Conservation (phyloP, 2,797 vertebrate species). For the Aplochiton taeniatus region DNA sequence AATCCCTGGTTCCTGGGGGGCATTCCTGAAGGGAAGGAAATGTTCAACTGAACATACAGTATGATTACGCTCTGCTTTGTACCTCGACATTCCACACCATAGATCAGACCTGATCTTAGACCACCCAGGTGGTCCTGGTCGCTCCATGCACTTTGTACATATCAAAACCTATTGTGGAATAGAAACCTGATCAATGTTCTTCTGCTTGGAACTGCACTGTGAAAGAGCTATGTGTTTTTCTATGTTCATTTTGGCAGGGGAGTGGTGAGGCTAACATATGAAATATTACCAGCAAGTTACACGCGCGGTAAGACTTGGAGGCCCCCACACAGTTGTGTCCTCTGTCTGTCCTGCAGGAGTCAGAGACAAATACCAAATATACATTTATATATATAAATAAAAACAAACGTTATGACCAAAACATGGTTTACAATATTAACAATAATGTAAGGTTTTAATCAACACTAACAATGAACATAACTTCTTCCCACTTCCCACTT, state of each 20-base stretch:
- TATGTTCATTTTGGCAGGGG: not conserved
- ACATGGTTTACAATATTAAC: too few relatives aligned
- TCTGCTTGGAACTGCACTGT: not conserved
- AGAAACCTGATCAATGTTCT: not conserved
- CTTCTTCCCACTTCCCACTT: not conserved
- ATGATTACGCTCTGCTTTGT: too few relatives aligned
- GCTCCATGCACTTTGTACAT: too few relatives aligned
- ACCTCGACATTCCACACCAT: too few relatives aligned
- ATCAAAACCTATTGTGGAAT: too few relatives aligned
- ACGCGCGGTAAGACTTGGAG: conserved; percentile 78
- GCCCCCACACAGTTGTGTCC: conserved; percentile 84
- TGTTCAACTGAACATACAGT: not conserved
- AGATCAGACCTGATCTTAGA: too few relatives aligned
- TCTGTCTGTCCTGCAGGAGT: conserved; percentile 80
- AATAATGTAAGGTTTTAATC: too few relatives aligned
- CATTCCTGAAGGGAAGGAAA: conserved; percentile 58
- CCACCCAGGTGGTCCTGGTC: too few relatives aligned
- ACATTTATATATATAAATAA: too few relatives aligned
- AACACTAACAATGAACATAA: too few relatives aligned
- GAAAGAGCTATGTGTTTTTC: not conserved
- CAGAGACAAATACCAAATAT: not conserved
- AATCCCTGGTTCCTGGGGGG: conserved; percentile 78
- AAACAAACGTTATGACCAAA: too few relatives aligned
- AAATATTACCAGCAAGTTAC: conserved; percentile 80
- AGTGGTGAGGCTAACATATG: not conserved